Evolutionary conservation across 1,140 invertebrate genomes (phyloP).

Genomic region (Hypsibius dujardini): DNA sequence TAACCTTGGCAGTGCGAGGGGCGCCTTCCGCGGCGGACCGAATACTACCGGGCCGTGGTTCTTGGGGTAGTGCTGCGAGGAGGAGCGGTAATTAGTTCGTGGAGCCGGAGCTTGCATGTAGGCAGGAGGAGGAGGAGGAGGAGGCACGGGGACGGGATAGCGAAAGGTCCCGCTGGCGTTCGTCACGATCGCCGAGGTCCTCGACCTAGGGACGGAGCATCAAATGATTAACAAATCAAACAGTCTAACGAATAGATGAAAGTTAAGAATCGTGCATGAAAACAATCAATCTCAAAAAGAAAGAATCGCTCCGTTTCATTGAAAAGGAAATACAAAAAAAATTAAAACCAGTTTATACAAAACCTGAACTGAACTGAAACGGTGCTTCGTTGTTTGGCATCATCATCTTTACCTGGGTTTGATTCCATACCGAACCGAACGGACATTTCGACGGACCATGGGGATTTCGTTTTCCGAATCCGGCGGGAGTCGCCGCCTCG

Average conservation of each 20-base stretch:
- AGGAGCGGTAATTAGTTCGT: too few species aligned
- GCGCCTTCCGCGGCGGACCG: not conserved
- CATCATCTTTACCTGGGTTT: too few species aligned
- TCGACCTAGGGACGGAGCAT: too few species aligned
- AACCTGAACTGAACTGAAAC: too few species aligned
- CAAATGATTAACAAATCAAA: too few species aligned
- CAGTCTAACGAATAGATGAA: too few species aligned
- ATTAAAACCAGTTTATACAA: too few species aligned
- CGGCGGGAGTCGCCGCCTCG: not conserved
- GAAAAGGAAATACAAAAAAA: too few species aligned
- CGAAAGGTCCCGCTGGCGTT: not conserved
- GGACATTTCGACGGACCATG: not conserved
- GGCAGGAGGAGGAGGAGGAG: not conserved
- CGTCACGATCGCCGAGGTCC: not conserved
- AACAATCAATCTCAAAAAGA: too few species aligned
- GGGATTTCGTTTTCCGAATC: conserved; percentile 5
- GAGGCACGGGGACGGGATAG: not conserved
- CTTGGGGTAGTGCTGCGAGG: not conserved
- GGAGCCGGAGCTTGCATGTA: not conserved
- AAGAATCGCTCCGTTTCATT: too few species aligned
- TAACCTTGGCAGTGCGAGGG: not conserved
- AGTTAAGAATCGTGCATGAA: too few species aligned
- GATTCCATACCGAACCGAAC: not conserved
- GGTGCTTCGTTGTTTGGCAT: too few species aligned
- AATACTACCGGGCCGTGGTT: not conserved